Evolutionary conservation across 2,888 invertebrate genomes (phyloP).

Genomic region (Machimus rusticus): DNA sequence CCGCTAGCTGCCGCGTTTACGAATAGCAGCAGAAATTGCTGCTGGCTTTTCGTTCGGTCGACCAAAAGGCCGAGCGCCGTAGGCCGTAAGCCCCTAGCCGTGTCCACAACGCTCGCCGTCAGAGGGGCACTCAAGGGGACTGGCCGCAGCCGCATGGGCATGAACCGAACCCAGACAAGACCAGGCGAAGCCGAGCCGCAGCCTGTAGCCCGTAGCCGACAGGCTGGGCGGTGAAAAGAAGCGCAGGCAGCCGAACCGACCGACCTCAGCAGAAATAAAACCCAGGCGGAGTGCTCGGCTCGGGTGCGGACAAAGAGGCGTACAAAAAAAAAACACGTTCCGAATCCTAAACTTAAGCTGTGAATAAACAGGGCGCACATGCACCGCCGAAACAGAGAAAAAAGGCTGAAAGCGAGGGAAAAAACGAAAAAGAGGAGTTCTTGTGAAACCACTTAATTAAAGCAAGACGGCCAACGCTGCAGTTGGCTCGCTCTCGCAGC

Average conservation of each 20-base stretch:
- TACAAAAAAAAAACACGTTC: neutral
- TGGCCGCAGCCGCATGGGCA: neutral
- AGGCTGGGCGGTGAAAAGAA: neutral
- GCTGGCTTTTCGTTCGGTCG: neutral
- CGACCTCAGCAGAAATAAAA: neutral
- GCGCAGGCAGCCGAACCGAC: neutral
- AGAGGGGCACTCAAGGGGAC: neutral
- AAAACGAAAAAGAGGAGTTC: constrained; percentile 15
- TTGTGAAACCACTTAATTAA: constrained; percentile 36
- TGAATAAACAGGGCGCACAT: constrained; percentile 29
- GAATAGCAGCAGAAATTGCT: neutral
- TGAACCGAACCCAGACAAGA: neutral
- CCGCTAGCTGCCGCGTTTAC: neutral
- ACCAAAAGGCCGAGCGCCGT: neutral
- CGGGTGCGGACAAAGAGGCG: neutral
- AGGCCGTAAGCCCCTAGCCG: neutral
- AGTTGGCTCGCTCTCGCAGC: neutral
- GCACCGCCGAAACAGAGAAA: neutral
- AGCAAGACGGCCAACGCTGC: neutral
- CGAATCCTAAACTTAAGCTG: neutral
- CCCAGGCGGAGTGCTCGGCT: neutral
- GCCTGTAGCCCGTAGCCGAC: neutral
- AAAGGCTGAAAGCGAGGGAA: neutral
- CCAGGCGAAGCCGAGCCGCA: neutral
- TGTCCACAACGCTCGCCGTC: neutral